A percentile compares a stretch with the other conserved stretches of the same genome.
These are phyloP conservation scores for Lottia scabra DNA, from an alignment of 2,888 invertebrate species.

Conservation along the genomic window DNA sequence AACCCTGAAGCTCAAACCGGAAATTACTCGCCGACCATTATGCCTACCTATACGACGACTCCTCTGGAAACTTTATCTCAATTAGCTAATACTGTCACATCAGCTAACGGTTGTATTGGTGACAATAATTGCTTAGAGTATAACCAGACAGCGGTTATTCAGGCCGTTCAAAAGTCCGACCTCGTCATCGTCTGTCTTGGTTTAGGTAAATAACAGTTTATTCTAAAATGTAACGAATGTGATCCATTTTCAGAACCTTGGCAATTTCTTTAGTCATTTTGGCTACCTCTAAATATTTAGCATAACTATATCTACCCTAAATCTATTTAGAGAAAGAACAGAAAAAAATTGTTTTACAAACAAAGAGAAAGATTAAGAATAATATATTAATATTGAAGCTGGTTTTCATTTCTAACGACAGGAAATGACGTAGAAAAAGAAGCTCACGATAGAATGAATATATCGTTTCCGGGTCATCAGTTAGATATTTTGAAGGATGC, in stretches of 20 bases:
- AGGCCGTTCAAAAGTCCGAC: slow-evolving; percentile 41
- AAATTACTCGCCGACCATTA: slow-evolving; percentile 49
- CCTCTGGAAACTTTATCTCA: slow-evolving; percentile 35
- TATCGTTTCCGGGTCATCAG: slow-evolving; percentile 58
- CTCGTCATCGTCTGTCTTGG: slow-evolving; percentile 59
- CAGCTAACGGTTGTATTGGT: slow-evolving; percentile 47
- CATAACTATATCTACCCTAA: too few species aligned
- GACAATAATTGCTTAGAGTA: slow-evolving; percentile 49
- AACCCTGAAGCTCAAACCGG: slow-evolving; percentile 54
- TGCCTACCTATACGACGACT: slow-evolving; percentile 42
- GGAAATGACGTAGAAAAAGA: slow-evolving; percentile 55
- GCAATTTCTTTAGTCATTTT: too few species aligned
- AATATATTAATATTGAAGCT: too few species aligned
- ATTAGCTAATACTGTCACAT: slow-evolving; percentile 39
- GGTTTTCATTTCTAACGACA: slow-evolving; percentile 20
- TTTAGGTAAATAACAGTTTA: slow-evolving; percentile 36
- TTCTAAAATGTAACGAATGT: too few species aligned
- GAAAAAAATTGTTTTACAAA: too few species aligned
- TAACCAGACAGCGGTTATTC: slow-evolving; percentile 32
- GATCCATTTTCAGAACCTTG: too few species aligned
- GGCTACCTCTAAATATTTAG: too few species aligned
- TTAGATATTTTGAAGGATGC: slow-evolving; percentile 51
- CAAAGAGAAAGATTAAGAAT: too few species aligned
- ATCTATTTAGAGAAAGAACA: too few species aligned
- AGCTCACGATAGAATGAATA: slow-evolving; percentile 47